These are phyloP conservation scores for Tympanoctomys barrerae DNA, from an alignment of 2,797 vertebrate species.

Conservation along the genomic window DNA sequence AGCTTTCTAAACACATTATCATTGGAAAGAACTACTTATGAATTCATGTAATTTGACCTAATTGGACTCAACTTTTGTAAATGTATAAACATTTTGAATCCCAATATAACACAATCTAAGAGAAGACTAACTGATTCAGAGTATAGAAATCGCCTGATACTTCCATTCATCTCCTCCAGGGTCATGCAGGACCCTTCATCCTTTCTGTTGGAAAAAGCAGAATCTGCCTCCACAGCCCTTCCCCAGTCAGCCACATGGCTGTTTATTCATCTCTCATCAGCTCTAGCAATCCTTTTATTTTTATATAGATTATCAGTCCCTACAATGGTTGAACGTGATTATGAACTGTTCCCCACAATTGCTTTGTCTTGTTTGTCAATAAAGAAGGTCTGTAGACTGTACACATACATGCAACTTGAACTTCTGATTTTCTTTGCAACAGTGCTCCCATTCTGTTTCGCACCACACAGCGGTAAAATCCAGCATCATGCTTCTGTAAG, in stretches of 20 bases:
- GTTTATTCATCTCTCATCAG: background rate
- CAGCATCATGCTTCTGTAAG: conserved; percentile 91
- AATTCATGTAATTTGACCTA: background rate
- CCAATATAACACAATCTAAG: background rate
- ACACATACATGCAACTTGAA: conserved; percentile 97
- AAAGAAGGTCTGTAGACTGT: background rate
- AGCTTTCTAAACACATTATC: conserved; percentile 17
- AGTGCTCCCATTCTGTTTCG: conserved; percentile 96
- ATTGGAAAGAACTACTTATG: background rate
- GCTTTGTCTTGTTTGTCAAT: background rate
- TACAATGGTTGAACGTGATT: background rate
- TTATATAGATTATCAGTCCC: background rate
- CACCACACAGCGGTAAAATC: conserved; percentile 94
- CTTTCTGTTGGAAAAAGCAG: fast-evolving
- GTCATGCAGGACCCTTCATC: background rate
- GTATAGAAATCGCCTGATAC: background rate
- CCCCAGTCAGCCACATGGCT: fast-evolving
- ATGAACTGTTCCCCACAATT: background rate
- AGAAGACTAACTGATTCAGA: background rate
- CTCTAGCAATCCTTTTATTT: background rate
- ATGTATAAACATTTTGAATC: conserved; percentile 4
- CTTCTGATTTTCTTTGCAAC: conserved; percentile 93
- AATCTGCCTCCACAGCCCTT: background rate
- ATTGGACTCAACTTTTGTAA: background rate
- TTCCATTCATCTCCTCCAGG: background rate